phyloP scores from a whole-genome alignment of 2,797 vertebrate genomes.

The Neosilurus hyrtlii region DNA sequence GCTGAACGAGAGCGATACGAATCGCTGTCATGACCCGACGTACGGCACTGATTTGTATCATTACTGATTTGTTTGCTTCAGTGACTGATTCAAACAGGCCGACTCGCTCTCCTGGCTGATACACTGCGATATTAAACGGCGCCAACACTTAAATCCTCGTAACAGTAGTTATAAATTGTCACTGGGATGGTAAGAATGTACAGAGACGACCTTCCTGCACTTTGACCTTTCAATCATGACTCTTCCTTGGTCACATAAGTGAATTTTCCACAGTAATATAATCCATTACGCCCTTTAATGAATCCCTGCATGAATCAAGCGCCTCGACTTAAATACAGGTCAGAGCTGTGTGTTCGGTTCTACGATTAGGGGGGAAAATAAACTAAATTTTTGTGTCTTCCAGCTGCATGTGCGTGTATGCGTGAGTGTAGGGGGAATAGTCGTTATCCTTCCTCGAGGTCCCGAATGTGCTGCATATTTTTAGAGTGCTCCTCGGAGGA shows the following conservation, averaged over 20 bases:
- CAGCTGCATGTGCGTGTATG: background rate
- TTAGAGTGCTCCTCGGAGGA: slow-evolving; percentile 67
- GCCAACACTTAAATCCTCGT: background rate
- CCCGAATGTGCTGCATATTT: slow-evolving; percentile 75
- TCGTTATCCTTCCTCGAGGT: slow-evolving; percentile 47
- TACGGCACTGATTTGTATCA: background rate
- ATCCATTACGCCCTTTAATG: slow-evolving; percentile 24
- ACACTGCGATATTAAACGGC: background rate
- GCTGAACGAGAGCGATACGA: too few species aligned
- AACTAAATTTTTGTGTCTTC: background rate
- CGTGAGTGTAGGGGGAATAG: background rate
- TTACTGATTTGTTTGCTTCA: background rate
- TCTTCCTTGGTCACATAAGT: slow-evolving; percentile 30
- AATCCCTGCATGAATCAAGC: slow-evolving; percentile 21
- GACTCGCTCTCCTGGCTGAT: background rate
- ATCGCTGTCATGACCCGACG: background rate
- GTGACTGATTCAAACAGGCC: background rate
- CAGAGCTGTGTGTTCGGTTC: slow-evolving; percentile 1
- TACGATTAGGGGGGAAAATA: background rate
- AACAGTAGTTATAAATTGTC: background rate
- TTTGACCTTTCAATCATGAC: slow-evolving; percentile 9
- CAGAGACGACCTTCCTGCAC: slow-evolving; percentile 6
- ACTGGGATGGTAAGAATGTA: background rate
- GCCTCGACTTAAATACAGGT: slow-evolving; percentile 29
- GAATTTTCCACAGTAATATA: slow-evolving; percentile 20